Evolutionary conservation across 2,888 invertebrate species (phyloP).

Genomic region (Tenthredo mesomela): DNA sequence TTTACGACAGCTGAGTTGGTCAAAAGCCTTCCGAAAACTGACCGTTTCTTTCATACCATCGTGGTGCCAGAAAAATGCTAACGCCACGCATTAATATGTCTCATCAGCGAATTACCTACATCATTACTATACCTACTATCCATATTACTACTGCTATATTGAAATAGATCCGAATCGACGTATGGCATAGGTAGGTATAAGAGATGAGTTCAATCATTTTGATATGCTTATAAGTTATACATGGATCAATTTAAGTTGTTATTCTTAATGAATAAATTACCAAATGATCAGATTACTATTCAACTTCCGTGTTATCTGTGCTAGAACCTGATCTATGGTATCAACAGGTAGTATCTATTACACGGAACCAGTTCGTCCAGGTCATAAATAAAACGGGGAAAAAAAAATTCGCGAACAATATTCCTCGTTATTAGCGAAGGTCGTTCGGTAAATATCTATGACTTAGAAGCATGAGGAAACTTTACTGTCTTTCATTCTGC

Average conservation of each 20-base stretch:
- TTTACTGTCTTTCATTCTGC: not conserved
- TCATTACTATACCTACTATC: too few species aligned
- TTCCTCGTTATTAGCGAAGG: not conserved
- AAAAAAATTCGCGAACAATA: not conserved
- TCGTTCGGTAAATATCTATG: not conserved
- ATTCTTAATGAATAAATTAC: not conserved
- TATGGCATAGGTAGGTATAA: not conserved
- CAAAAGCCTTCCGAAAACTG: too few species aligned
- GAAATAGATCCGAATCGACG: too few species aligned
- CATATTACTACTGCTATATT: too few species aligned
- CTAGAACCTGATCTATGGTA: not conserved
- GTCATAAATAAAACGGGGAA: not conserved
- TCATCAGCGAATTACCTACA: too few species aligned
- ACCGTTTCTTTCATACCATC: too few species aligned
- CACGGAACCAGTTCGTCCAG: not conserved
- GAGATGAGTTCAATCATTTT: not conserved
- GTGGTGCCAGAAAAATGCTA: too few species aligned
- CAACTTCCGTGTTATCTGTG: not conserved
- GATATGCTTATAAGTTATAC: too few species aligned
- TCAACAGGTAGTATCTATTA: not conserved
- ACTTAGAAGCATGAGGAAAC: not conserved
- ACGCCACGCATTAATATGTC: too few species aligned
- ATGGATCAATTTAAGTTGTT: too few species aligned
- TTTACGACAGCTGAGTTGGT: too few species aligned
- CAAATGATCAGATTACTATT: not conserved